Percentiles rank a stretch among this genome's conserved stretches.
phyloP scores from a whole-genome alignment of 2,113 vertebrate species.

The Aspidoscelis tigris region DNA sequence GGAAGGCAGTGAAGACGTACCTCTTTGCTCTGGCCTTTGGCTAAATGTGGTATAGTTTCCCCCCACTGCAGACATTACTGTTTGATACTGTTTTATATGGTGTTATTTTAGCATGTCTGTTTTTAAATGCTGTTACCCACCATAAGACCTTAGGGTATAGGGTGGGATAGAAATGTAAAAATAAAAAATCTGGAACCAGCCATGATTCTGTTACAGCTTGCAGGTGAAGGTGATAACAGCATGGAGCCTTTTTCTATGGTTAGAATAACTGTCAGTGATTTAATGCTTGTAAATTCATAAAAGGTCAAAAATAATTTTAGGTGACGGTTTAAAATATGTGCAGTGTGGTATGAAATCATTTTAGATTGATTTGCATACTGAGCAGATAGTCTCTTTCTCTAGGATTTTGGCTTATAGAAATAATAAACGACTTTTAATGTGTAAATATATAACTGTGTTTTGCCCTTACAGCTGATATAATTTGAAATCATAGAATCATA shows the following conservation, averaged over 20 bases:
- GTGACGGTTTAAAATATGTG: conserved; percentile 6
- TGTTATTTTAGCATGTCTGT: too few relatives aligned
- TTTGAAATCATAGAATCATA: conserved; percentile 30
- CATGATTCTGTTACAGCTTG: neutral
- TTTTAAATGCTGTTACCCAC: too few relatives aligned
- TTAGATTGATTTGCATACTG: neutral
- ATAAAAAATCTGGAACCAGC: neutral
- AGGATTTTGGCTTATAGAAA: neutral
- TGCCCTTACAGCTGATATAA: neutral
- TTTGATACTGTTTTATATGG: too few relatives aligned
- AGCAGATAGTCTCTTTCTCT: neutral
- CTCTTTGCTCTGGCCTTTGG: too few relatives aligned
- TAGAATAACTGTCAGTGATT: neutral
- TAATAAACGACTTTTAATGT: neutral
- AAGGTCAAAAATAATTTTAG: conserved; percentile 23
- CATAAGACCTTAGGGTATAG: too few relatives aligned
- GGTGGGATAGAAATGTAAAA: too few relatives aligned
- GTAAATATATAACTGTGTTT: neutral
- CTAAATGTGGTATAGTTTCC: too few relatives aligned
- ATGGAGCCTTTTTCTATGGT: neutral
- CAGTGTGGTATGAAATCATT: neutral
- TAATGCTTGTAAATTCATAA: neutral
- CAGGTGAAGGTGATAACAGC: neutral
- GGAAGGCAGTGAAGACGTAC: too few relatives aligned
- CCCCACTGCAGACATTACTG: too few relatives aligned